A percentile compares a stretch with the other conserved stretches of the same genome.
phyloP scores from a whole-genome alignment of 2,797 vertebrate genomes.

The Tympanoctomys barrerae region DNA sequence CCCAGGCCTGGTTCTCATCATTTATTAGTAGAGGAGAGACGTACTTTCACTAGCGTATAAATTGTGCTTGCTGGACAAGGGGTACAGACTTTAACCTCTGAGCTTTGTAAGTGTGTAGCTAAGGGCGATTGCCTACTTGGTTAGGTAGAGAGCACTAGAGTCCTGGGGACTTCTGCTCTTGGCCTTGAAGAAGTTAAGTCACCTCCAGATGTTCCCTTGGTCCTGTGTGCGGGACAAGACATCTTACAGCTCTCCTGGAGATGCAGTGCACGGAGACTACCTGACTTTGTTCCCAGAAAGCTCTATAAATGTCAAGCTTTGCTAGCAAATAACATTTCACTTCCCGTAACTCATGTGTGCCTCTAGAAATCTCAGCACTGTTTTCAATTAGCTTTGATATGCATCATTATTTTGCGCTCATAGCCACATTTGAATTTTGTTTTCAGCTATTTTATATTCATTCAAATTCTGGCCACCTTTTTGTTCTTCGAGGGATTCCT shows the following conservation, averaged over 20 bases:
- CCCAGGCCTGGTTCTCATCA: too few relatives aligned
- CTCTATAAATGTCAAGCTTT: neutral
- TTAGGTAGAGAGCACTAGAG: too few relatives aligned
- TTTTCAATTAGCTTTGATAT: conserved; percentile 25
- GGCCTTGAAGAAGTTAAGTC: neutral
- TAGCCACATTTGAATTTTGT: conserved; percentile 42
- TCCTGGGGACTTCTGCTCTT: neutral
- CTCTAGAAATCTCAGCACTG: conserved; percentile 15
- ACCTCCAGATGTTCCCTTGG: neutral
- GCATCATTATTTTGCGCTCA: conserved; percentile 55
- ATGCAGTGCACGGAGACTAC: neutral
- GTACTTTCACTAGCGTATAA: too few relatives aligned
- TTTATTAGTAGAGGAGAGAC: too few relatives aligned
- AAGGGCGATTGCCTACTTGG: too few relatives aligned
- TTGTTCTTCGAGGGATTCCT: conserved; percentile 33
- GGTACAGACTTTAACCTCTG: too few relatives aligned
- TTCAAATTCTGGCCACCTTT: neutral
- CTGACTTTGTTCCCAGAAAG: conserved; percentile 14
- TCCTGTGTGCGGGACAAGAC: neutral
- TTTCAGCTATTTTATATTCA: neutral
- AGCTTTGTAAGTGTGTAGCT: too few relatives aligned
- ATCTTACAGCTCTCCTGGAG: neutral
- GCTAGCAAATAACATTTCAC: neutral
- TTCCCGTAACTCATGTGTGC: neutral
- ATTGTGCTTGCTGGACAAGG: too few relatives aligned